Evolutionary conservation across 2,113 vertebrate genomes (phyloP).

Genomic region (Paracanthobrama guichenoti): DNA sequence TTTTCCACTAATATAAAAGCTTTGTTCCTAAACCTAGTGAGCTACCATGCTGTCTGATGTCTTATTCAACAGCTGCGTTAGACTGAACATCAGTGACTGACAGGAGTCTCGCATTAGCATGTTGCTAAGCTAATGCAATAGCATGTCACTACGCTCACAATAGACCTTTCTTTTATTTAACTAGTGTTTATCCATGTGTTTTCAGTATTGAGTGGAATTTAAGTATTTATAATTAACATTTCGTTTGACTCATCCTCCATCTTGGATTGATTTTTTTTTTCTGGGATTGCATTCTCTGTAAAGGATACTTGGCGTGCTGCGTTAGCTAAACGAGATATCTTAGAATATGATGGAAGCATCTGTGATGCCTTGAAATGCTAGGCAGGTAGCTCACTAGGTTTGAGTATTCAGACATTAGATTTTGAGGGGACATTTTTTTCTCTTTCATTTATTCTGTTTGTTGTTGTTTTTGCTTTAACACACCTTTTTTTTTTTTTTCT

Average conservation of each 20-base stretch:
- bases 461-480: background rate
- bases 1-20: background rate
- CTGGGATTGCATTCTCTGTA: background rate
- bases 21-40: constrained; percentile 2
- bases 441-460: background rate
- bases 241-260: background rate
- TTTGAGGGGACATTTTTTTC: background rate
- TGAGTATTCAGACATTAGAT: background rate
- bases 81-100: background rate
- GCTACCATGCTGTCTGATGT: background rate
- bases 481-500: background rate
- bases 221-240: background rate
- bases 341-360: no score
- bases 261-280: background rate
- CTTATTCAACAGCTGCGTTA: background rate
- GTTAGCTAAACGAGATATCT: background rate
- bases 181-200: background rate
- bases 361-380: background rate
- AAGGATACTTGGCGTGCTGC: background rate
- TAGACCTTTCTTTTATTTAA: background rate
- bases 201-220: background rate
- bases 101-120: background rate
- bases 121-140: constrained; percentile 4
- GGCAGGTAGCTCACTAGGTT: background rate
- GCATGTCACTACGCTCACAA: background rate